Conservation (phyloP, 2,797 vertebrate genomes). For the Typhlichthys subterraneus region DNA sequence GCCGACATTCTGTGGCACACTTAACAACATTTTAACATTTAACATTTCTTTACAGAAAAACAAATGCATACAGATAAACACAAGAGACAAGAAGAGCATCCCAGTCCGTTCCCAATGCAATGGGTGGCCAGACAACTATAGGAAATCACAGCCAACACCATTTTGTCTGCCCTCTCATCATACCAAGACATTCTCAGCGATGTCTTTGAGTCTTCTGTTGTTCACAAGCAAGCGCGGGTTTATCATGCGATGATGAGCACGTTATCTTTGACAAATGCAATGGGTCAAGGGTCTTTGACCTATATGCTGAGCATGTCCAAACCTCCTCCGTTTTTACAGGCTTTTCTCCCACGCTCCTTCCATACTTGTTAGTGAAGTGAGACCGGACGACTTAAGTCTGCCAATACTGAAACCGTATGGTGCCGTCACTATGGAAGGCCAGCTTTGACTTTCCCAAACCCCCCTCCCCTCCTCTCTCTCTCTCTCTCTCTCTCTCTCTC, state of each 20-base stretch:
- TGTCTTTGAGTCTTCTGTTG: neutral
- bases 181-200: too few relatives aligned
- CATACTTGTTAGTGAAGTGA: neutral
- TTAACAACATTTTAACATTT: too few relatives aligned
- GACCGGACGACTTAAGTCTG: constrained; percentile 17
- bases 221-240: neutral
- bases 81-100: too few relatives aligned
- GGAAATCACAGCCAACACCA: too few relatives aligned
- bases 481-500: neutral
- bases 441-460: neutral
- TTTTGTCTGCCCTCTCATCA: too few relatives aligned
- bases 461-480: neutral
- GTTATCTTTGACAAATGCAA: neutral
- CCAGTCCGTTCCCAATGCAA: too few relatives aligned
- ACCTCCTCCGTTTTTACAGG: too few relatives aligned
- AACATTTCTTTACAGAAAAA: too few relatives aligned
- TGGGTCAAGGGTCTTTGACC: neutral
- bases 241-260: neutral
- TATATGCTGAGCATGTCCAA: neutral
- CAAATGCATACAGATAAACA: too few relatives aligned
- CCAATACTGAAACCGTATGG: neutral
- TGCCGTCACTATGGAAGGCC: neutral
- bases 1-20: too few relatives aligned
- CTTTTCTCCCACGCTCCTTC: neutral
- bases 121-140: too few relatives aligned